Base-by-base conservation (phyloP, 2,113 vertebrate genomes). In the Apistogramma diplotaenia region DNA sequence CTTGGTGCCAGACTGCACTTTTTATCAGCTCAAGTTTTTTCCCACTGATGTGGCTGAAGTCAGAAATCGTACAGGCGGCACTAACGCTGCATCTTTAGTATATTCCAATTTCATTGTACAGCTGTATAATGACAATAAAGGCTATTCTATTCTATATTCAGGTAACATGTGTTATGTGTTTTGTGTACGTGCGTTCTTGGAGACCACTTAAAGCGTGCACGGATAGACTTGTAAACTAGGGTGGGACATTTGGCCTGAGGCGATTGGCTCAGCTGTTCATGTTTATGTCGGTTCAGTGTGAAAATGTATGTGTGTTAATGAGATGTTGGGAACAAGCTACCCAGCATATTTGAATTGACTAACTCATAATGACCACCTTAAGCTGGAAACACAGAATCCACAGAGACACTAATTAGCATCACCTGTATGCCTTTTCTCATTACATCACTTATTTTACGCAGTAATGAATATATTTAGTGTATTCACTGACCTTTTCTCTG, bases 321-420 rank as follows among this genome's bases (percentile, higher is more conserved):
- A 55, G 60, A 59, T 31, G 6, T 21, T 6, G 21, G 18, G 3
- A 79, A 35, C 11, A 60, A 78, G 51, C 31, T 5, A 11, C 10
- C 27, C 8, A 0, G 10, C n/a, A n/a, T n/a, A n/a, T n/a, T n/a
- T 59, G 6, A 75, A 71, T 23, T 25, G 67, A 25, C 56, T 57
- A 19, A 23, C 25, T 83, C 35, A n/a, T 76, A 77, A 77, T 80
- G 37, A 77, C 37, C 25, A 23, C 19, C 6, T 19, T 8, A 25
- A 74, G 49, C 57, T 29, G 11, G 46, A 58, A 65, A 67, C 61
- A 31, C 46, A 31, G 58, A 77, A 74, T 78, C 83, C 40, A 79
- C 77, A 65, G 46, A 61, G 31, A 58, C 70, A 25, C 71, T 55
- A 77, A 82, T 83, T 78, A 81, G 55, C 37, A 75, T 76, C 59